Conservation (phyloP, 2,113 vertebrate species). For the Grus americana region DNA sequence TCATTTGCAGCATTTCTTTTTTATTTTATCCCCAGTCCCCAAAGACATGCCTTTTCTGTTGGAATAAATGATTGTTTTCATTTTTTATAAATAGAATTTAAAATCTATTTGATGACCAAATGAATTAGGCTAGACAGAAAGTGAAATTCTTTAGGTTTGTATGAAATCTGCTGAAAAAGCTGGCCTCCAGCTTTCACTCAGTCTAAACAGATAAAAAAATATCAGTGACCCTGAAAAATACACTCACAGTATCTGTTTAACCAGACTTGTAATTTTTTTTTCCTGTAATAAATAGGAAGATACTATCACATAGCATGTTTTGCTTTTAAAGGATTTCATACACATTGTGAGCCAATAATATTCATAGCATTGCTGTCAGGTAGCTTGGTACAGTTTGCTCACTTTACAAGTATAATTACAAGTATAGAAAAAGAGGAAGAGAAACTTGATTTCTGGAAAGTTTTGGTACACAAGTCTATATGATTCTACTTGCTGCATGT, state of each 20-base stretch:
- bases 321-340: neutral
- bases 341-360: neutral
- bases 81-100: neutral
- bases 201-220: neutral
- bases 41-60: neutral
- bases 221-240: neutral
- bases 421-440: neutral
- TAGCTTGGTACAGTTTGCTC: neutral
- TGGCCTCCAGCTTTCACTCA: neutral
- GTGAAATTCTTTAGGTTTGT: neutral
- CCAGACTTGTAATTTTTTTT: neutral
- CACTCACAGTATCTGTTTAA: neutral
- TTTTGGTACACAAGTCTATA: neutral
- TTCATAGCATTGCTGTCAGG: neutral
- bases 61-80: neutral
- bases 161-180: neutral
- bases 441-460: neutral
- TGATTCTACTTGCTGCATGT: neutral
- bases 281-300: neutral
- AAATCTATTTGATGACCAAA: neutral
- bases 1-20: neutral
- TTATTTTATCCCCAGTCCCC: neutral
- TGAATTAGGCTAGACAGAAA: neutral
- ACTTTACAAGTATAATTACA: neutral
- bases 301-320: neutral